phyloP scores from a whole-genome alignment of 2,113 vertebrate genomes.

The Xyliphius kryptos region DNA sequence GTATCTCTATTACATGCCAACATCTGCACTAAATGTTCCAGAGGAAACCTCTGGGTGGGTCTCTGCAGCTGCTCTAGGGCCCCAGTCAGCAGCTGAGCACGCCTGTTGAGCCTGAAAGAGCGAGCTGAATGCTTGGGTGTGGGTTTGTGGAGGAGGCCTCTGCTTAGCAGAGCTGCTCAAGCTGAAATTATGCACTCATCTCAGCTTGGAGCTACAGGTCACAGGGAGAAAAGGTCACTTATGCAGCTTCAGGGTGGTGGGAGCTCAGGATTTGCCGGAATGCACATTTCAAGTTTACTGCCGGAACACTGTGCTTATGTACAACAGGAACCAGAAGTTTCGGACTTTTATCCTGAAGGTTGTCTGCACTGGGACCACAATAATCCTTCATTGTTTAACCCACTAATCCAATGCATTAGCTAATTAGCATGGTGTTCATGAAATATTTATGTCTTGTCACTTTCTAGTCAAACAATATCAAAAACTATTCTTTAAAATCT shows the following conservation, averaged over 20 bases:
- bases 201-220: conserved; percentile 22
- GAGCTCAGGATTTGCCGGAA: conserved; percentile 21
- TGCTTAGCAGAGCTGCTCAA: conserved; percentile 33
- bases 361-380: too few species aligned
- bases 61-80: conserved; percentile 35
- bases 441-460: too few species aligned
- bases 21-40: conserved; percentile 46
- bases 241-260: background rate
- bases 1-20: conserved; percentile 22
- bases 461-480: too few species aligned
- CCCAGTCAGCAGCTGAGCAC: conserved; percentile 25
- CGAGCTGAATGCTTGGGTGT: conserved; percentile 30
- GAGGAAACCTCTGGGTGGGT: conserved; percentile 34
- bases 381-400: too few species aligned
- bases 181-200: conserved; percentile 34
- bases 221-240: conserved; percentile 22
- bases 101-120: conserved; percentile 26
- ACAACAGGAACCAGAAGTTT: too few species aligned
- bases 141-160: conserved; percentile 25
- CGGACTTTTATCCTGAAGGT: background rate
- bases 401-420: too few species aligned
- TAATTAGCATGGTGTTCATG: too few species aligned
- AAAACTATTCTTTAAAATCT: too few species aligned
- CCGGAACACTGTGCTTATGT: conserved; percentile 5
- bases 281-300: conserved; percentile 23